A percentile compares a stretch with the other conserved stretches of the same genome.
phyloP scores from a whole-genome alignment of 2,888 invertebrate species.

The Brassicogethes aeneus region DNA sequence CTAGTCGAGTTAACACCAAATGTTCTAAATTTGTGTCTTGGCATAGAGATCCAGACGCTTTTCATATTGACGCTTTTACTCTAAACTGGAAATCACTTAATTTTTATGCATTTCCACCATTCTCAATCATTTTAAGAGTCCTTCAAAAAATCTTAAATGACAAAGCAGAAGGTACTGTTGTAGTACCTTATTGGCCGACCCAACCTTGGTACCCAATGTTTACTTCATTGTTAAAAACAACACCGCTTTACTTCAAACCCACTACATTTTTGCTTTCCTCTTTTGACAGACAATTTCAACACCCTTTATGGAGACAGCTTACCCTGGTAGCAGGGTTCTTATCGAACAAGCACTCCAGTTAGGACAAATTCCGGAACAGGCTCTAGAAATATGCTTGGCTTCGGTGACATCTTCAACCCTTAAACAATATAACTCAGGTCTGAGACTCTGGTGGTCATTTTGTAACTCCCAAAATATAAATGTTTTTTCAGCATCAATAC shows the following conservation, averaged over 20 bases:
- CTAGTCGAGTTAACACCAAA: slow-evolving; percentile 7
- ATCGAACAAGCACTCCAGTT: slow-evolving; percentile 10
- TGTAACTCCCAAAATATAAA: slow-evolving; percentile 5
- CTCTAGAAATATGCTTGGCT: slow-evolving; percentile 8
- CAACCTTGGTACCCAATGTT: slow-evolving; percentile 7
- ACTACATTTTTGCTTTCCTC: slow-evolving; percentile 6
- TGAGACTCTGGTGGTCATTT: not conserved
- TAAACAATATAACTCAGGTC: not conserved
- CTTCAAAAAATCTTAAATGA: slow-evolving; percentile 3
- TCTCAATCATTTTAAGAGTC: slow-evolving; percentile 3
- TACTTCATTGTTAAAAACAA: slow-evolving; percentile 5
- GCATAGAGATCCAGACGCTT: slow-evolving; percentile 7
- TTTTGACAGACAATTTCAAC: slow-evolving; percentile 6
- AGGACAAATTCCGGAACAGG: slow-evolving; percentile 5
- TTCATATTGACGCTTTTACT: slow-evolving; percentile 1
- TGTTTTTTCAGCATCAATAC: slow-evolving; percentile 6
- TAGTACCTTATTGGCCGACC: slow-evolving; percentile 2
- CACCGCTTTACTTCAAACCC: slow-evolving; percentile 6
- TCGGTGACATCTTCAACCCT: slow-evolving; percentile 6
- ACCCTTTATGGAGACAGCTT: slow-evolving; percentile 9
- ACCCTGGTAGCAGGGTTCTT: slow-evolving; percentile 14
- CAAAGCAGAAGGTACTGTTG: too few relatives aligned
- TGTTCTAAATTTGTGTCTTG: slow-evolving; percentile 5
- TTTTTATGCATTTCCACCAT: slow-evolving; percentile 10
- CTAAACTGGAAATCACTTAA: slow-evolving; percentile 2